phyloP scores from a whole-genome alignment of 2,797 vertebrate genomes.

The Sebastes oblongus region DNA sequence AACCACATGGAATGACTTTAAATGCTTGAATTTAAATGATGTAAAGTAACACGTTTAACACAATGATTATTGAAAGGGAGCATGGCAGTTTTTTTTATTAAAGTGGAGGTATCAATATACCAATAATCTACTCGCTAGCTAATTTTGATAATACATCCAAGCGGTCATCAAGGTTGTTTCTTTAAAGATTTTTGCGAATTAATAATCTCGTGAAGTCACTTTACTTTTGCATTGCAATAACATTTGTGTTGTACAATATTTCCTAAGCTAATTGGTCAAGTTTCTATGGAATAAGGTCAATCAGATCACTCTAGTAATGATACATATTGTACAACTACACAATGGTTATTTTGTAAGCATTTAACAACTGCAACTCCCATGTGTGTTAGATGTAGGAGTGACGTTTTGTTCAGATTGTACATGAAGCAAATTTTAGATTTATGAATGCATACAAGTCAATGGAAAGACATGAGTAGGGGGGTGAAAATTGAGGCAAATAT shows the following conservation, averaged over 20 bases:
- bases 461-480: neutral
- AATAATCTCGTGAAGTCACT: neutral
- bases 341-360: no score
- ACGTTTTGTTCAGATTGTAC: neutral
- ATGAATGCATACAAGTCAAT: neutral
- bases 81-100: neutral
- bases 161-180: neutral
- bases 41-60: neutral
- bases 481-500: neutral
- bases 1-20: neutral
- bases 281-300: no score
- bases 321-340: no score
- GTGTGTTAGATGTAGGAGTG: no score
- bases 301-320: neutral
- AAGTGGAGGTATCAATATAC: no score
- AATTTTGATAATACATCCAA: neutral
- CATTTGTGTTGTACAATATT: no score
- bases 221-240: neutral
- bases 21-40: neutral
- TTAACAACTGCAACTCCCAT: no score
- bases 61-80: neutral
- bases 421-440: neutral
- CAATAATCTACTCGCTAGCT: neutral
- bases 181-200: neutral
- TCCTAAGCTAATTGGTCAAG: no score